phyloP scores from a whole-genome alignment of 2,888 invertebrate genomes.

The Dryobota labecula region DNA sequence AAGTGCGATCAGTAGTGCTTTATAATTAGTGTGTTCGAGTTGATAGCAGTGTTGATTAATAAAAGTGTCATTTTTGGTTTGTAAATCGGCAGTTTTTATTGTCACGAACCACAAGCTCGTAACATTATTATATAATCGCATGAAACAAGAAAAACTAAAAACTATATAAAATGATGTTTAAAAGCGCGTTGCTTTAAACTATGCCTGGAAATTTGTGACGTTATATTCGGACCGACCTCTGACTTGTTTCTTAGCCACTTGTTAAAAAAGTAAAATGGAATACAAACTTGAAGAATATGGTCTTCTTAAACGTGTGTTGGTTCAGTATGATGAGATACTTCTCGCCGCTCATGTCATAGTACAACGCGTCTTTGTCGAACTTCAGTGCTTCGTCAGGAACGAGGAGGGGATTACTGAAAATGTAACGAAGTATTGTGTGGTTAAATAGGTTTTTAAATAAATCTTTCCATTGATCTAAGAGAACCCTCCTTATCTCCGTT shows the following conservation, averaged over 20 bases:
- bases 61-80: too few species aligned
- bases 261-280: not conserved
- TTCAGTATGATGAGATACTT: constrained; percentile 79
- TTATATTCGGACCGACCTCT: not conserved
- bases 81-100: too few species aligned
- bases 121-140: too few species aligned
- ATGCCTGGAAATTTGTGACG: too few species aligned
- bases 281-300: constrained; percentile 74
- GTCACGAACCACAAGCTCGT: too few species aligned
- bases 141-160: too few species aligned
- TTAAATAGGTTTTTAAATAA: constrained; percentile 3
- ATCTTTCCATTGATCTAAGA: not conserved
- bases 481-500: not conserved
- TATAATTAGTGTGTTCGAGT: too few species aligned
- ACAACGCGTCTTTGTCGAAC: constrained; percentile 68
- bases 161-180: too few species aligned
- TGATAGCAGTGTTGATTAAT: too few species aligned
- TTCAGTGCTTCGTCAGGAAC: constrained; percentile 41
- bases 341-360: constrained; percentile 81
- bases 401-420: constrained; percentile 54
- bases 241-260: not conserved
- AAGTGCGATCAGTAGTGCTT: too few species aligned
- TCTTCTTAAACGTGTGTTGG: constrained; percentile 72
- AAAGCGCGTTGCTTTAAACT: too few species aligned
- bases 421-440: not conserved